These are phyloP conservation scores for Cosmia trapezina DNA, from an alignment of 2,888 invertebrate genomes.

Conservation along the genomic window DNA sequence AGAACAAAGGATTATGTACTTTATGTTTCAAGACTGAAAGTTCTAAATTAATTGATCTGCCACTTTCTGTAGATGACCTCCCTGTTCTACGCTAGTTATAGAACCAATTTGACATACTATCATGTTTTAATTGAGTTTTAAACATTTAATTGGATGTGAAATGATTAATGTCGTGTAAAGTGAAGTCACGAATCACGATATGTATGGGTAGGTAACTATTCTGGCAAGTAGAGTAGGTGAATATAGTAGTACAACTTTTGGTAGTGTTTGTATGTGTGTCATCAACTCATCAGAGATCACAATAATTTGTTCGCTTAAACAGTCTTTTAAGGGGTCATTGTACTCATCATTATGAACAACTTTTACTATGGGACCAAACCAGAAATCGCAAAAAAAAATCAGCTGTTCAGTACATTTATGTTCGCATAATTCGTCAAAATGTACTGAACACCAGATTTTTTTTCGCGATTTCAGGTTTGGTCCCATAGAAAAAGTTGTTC, in stretches of 20 bases:
- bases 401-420: too few species aligned
- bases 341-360: too few species aligned
- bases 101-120: conserved; percentile 63
- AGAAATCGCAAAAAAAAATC: too few species aligned
- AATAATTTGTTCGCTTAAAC: too few species aligned
- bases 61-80: conserved; percentile 55
- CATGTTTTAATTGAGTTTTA: conserved; percentile 59
- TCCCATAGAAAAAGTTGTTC: too few species aligned
- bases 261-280: conserved; percentile 16
- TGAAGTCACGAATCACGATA: conserved; percentile 45
- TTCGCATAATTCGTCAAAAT: too few species aligned
- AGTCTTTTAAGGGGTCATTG: too few species aligned
- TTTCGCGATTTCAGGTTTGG: too few species aligned
- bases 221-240: conserved; percentile 26
- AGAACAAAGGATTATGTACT: conserved; percentile 38
- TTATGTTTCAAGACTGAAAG: conserved; percentile 8
- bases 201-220: conserved; percentile 16
- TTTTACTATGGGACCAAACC: too few species aligned
- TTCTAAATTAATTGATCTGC: conserved; percentile 18
- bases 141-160: conserved; percentile 44
- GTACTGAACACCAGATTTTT: too few species aligned
- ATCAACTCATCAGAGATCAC: neutral
- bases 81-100: conserved; percentile 43
- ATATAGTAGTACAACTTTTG: neutral
- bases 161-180: conserved; percentile 43